A percentile compares a stretch with the other conserved stretches of the same genome.
Evolutionary conservation across 1,140 invertebrate species (phyloP).

Genomic region (Drosophila cardini): DNA sequence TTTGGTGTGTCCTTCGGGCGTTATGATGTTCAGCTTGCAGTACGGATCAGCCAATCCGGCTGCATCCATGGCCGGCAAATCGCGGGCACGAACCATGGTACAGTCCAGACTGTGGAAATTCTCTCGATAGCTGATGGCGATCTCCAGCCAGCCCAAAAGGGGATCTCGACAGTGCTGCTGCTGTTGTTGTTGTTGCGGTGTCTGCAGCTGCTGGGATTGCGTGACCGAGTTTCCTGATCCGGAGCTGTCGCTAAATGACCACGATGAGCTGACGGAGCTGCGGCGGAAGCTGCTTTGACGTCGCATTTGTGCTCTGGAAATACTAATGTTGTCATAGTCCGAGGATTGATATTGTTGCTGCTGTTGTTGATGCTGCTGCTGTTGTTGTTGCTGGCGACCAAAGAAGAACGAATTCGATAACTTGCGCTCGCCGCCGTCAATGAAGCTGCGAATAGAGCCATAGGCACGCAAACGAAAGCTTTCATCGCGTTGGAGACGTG

Average conservation of each 20-base stretch:
- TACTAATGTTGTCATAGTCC: conserved; percentile 73
- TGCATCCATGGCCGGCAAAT: conserved; percentile 94
- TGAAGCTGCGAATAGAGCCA: conserved; percentile 82
- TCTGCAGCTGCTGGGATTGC: conserved; percentile 41
- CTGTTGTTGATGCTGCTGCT: conserved; percentile 1
- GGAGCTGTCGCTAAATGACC: conserved; percentile 83
- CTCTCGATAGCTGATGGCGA: conserved; percentile 92
- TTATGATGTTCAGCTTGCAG: conserved; percentile 93
- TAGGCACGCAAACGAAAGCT: conserved; percentile 79
- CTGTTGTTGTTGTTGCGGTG: conserved; percentile 55
- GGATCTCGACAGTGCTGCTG: conserved; percentile 79
- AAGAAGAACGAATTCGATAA: conserved; percentile 82
- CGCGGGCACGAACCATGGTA: conserved; percentile 90
- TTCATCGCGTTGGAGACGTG: conserved; percentile 70
- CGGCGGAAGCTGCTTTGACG: conserved; percentile 77
- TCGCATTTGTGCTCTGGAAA: conserved; percentile 67
- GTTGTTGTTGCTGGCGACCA: conserved; percentile 58
- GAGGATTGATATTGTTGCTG: conserved; percentile 39
- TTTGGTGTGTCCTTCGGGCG: conserved; percentile 76
- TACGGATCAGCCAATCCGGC: conserved; percentile 96
- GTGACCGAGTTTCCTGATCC: conserved; percentile 75
- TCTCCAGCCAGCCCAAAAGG: conserved; percentile 89
- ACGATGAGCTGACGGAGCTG: conserved; percentile 79
- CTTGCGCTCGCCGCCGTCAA: conserved; percentile 79
- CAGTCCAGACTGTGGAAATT: conserved; percentile 91